Evolutionary conservation across 2,797 vertebrate genomes (phyloP), one percentile per base, ranked within the genome.

Genomic region (Malurus leucopterus): DNA sequence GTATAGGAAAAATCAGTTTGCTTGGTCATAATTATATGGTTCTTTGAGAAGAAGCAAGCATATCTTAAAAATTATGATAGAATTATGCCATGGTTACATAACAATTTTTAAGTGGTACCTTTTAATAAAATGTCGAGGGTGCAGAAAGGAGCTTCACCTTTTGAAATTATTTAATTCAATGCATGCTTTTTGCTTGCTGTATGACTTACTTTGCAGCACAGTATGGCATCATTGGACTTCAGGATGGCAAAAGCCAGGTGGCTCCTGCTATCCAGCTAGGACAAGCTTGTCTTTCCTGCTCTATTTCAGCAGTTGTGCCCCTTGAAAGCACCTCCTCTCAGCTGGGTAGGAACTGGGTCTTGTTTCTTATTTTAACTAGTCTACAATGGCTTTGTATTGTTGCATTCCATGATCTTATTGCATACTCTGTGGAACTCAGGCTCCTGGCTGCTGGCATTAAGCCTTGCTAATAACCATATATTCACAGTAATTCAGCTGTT

Each of bases 1-100:
- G 50, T 70, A 74, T 20, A 74, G 44, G 63, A 70, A 89, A 92
- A 93, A 83, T 74, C 61, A 58, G 47, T 86, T 38, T 91, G 23
- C 50, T 89, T 82, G 65, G 65, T 90, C 58, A 61, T 91, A 94
- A 94, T 93, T 90, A 93, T 54, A 75, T 50, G 69, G 72, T 64
- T 92, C 62, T 87, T 90, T 71, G 68, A 77, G 54, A 90, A 92
- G 72, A 77, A 73, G 53, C 68, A 88, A 59, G 38, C 50, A 12
- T 65, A 24, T 84, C 63, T 78, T 86, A 62, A 91, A 86, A 92
- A 82, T 38, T 16, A 44, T 38, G 30, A 49, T 86, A 82, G 82
- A 75, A 91, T 91, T 79, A 54, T 90, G 58, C 65, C 65, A 51
- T 71, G 50, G 69, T 94, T 95, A 22, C 75, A 64, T 86, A 94